Evolutionary conservation across 2,888 invertebrate genomes (phyloP).

Genomic region (Nomada fabriciana): DNA sequence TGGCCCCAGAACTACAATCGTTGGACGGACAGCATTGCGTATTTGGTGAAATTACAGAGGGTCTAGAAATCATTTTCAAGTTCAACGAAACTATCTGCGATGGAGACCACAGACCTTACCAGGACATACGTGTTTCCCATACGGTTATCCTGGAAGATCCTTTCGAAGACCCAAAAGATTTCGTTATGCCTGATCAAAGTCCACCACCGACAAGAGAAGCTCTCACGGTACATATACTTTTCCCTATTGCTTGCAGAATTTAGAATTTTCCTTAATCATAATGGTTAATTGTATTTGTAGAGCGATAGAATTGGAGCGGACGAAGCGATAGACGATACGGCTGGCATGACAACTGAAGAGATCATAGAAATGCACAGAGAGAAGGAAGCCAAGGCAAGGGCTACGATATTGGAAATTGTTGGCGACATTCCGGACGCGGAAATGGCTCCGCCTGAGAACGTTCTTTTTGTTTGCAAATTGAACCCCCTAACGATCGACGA

Average conservation of each 20-base stretch:
- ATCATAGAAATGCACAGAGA: slow-evolving; percentile 94
- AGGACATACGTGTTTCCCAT: slow-evolving; percentile 98
- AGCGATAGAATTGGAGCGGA: slow-evolving; percentile 96
- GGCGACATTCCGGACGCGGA: slow-evolving; percentile 99
- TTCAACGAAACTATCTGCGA: slow-evolving; percentile 98
- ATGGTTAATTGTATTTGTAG: slow-evolving; percentile 79
- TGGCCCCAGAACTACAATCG: slow-evolving; percentile 94
- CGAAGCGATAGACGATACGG: slow-evolving; percentile 95
- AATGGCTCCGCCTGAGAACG: slow-evolving; percentile 99
- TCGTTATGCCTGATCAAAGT: slow-evolving; percentile 92
- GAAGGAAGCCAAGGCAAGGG: slow-evolving; percentile 97
- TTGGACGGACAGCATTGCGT: slow-evolving; percentile 96
- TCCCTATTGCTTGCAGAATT: not conserved
- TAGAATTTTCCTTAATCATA: not conserved
- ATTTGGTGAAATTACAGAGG: slow-evolving; percentile 98
- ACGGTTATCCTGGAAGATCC: slow-evolving; percentile 98
- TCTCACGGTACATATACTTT: slow-evolving; percentile 83
- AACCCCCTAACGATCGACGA: slow-evolving; percentile 99
- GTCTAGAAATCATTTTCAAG: slow-evolving; percentile 93
- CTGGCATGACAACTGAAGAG: slow-evolving; percentile 93
- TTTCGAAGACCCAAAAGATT: slow-evolving; percentile 93
- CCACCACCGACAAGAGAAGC: slow-evolving; percentile 95
- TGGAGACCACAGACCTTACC: slow-evolving; percentile 94
- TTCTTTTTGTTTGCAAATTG: slow-evolving; percentile 99
- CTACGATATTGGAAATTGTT: slow-evolving; percentile 98